These are phyloP conservation scores for Drosophila ustulata DNA, from an alignment of 2,888 invertebrate species.

Conservation along the genomic window DNA sequence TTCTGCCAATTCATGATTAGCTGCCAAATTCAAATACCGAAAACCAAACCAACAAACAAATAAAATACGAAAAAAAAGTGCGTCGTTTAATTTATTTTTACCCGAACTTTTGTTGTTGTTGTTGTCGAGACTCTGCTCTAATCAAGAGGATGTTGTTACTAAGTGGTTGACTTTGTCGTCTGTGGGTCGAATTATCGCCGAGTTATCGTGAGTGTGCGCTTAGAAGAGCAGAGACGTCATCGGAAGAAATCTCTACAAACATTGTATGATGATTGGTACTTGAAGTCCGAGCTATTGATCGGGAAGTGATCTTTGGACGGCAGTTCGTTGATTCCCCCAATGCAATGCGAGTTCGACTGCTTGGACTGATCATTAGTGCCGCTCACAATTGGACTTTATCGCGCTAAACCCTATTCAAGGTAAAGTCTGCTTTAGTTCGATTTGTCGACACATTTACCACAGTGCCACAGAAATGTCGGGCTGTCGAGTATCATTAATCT, in stretches of 20 bases:
- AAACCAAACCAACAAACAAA: conserved; percentile 20
- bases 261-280: conserved; percentile 10
- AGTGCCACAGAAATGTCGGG: neutral
- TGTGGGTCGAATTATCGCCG: neutral
- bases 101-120: conserved; percentile 1
- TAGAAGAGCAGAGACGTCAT: conserved; percentile 4
- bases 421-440: neutral
- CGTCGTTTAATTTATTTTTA: conserved; percentile 23
- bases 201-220: conserved; percentile 2
- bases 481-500: conserved; percentile 32
- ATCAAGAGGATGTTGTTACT: neutral
- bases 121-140: conserved; percentile 1
- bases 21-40: conserved; percentile 22
- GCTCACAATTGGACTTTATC: conserved; percentile 7
- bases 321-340: conserved; percentile 14
- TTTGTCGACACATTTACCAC: neutral
- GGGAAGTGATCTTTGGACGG: conserved; percentile 22
- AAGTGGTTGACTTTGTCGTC: conserved; percentile 4
- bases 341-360: neutral
- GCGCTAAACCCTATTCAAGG: conserved; percentile 11
- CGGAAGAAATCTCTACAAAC: neutral
- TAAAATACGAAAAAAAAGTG: conserved; percentile 13
- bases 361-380: conserved; percentile 9
- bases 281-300: neutral
- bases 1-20: conserved; percentile 65